Conservation (phyloP, 1,140 invertebrate genomes). For the Subanguina moxae region DNA sequence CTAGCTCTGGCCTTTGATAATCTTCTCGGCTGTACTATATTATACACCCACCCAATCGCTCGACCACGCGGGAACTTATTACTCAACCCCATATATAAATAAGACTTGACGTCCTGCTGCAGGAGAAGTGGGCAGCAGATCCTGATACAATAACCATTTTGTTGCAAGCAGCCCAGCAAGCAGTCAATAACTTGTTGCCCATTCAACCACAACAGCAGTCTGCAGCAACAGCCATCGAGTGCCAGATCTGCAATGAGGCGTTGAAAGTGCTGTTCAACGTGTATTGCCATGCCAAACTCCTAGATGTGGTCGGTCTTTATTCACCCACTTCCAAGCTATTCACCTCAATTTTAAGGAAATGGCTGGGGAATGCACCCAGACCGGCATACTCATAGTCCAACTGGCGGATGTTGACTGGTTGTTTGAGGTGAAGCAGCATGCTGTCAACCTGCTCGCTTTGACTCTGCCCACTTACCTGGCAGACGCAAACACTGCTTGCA, state of each 20-base stretch:
- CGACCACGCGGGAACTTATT: no score
- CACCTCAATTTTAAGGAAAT: conserved; percentile 19
- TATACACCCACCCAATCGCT: no score
- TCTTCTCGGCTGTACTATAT: conserved; percentile 2
- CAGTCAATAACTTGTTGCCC: neutral
- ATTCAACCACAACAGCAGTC: neutral
- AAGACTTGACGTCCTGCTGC: conserved; percentile 11
- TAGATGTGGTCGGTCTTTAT: conserved; percentile 26
- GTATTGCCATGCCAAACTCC: conserved; percentile 38
- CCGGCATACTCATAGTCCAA: conserved; percentile 35
- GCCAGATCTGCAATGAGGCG: conserved; percentile 31
- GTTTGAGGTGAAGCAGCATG: conserved; percentile 42
- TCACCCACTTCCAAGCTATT: neutral
- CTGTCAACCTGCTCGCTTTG: conserved; percentile 43
- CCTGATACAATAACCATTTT: conserved; percentile 30
- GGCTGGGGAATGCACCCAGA: conserved; percentile 29
- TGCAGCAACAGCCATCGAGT: neutral
- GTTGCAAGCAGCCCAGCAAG: conserved; percentile 2
- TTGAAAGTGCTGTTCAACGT: conserved; percentile 49
- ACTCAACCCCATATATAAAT: no score
- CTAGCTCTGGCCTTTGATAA: neutral
- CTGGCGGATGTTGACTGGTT: conserved; percentile 10
- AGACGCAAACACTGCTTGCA: neutral
- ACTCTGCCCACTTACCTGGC: conserved; percentile 21
- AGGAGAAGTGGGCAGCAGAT: conserved; percentile 34